Percentiles rank a stretch among this genome's conserved stretches.
Conservation (phyloP, 2,888 invertebrate species). For the Trissolcus brochymenae region DNA sequence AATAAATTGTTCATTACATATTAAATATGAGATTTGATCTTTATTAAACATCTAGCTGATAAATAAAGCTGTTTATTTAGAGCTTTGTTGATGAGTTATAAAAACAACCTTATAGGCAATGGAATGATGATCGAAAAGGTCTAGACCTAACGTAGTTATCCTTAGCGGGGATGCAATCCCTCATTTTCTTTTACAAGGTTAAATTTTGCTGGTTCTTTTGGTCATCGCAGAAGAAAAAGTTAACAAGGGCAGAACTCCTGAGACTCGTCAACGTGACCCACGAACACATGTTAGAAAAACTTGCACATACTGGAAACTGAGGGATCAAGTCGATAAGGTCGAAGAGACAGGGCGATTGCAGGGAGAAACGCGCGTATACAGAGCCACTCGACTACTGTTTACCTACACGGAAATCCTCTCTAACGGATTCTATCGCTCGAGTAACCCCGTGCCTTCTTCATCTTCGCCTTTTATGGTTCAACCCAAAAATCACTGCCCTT, state of each 20-base stretch:
- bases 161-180: background rate
- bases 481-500: slow-evolving; percentile 32
- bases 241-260: slow-evolving; percentile 54
- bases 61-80: no score
- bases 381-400: slow-evolving; percentile 71
- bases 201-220: slow-evolving; percentile 21
- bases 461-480: slow-evolving; percentile 54
- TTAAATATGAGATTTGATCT: no score
- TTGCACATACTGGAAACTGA: slow-evolving; percentile 40
- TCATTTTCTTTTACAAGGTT: slow-evolving; percentile 22
- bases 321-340: slow-evolving; percentile 63
- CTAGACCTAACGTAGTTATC: no score
- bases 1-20: no score
- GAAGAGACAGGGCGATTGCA: slow-evolving; percentile 58
- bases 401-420: slow-evolving; percentile 77
- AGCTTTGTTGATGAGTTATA: no score
- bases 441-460: slow-evolving; percentile 67
- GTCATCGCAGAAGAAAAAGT: slow-evolving; percentile 32
- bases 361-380: slow-evolving; percentile 65
- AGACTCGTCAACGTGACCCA: slow-evolving; percentile 65
- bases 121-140: no score
- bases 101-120: no score
- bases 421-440: slow-evolving; percentile 74
- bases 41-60: no score
- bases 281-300: slow-evolving; percentile 53